Conservation (phyloP, 2,113 vertebrate species). For the Mobula hypostoma region DNA sequence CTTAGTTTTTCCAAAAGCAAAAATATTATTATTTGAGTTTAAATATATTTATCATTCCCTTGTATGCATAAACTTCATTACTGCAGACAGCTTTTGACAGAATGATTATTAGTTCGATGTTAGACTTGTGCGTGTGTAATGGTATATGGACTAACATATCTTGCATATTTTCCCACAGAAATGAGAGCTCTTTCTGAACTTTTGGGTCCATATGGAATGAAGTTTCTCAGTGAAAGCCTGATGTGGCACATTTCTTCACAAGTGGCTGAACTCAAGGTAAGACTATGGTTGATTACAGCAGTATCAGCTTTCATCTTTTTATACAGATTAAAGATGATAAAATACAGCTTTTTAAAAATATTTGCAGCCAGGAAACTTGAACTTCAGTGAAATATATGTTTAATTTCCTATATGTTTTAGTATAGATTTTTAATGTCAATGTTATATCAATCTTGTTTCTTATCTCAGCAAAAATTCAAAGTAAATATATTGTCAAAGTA, state of each 20-base stretch:
- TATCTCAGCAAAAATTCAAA: no score
- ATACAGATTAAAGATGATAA: slow-evolving; percentile 34
- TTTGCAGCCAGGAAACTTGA: no score
- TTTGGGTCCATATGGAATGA: slow-evolving; percentile 97
- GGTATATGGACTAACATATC: background rate
- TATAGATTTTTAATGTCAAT: background rate
- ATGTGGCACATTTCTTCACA: slow-evolving; percentile 99
- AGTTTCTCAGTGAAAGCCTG: slow-evolving; percentile 96
- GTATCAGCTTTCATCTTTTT: slow-evolving; percentile 33
- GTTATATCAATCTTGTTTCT: no score
- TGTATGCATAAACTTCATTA: background rate
- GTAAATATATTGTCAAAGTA: no score
- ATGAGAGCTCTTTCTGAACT: slow-evolving; percentile 96
- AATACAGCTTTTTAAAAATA: background rate
- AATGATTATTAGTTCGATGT: background rate
- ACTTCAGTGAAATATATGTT: background rate
- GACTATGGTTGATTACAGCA: background rate
- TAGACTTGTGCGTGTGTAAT: background rate
- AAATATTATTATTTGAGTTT: background rate
- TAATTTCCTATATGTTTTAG: background rate
- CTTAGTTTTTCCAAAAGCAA: background rate
- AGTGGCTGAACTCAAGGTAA: slow-evolving; percentile 96
- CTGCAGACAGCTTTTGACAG: background rate
- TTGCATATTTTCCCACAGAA: slow-evolving; percentile 63
- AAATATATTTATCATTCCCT: background rate